Base-by-base conservation (phyloP, 2,888 invertebrate genomes). In the Yponomeuta malinellus region DNA sequence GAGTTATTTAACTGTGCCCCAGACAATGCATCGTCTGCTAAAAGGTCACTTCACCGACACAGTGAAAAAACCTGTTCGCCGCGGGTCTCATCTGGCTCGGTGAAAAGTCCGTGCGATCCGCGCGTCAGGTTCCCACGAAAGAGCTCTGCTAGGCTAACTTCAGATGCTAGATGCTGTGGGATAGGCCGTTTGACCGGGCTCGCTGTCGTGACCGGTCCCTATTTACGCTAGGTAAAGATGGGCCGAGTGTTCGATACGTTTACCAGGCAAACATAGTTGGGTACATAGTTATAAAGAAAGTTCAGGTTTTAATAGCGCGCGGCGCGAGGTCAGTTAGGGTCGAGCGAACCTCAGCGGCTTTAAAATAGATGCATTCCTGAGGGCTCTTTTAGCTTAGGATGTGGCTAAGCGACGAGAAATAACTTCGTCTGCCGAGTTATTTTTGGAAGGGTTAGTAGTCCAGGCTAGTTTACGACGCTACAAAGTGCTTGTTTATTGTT, bases 281-380 rank as follows among this genome's bases (percentile, higher is more conserved):
- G 75, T 74, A 73, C 88, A 86, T 89, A 89, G 88, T 89, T 90
- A 87, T 89, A 89, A 90, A 90, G 91, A 91, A 90, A 91, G 90
- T 91, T 89, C 91, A 91, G 89, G 91, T 91, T 91, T 90, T 90
- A 90, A 88, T 86, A 86, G 72, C 86, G 84, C 81, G 83, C 86
- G 85, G 82, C 83, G 86, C 88, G 89, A 87, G 91, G 92, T 91
- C 92, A 89, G 87, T 80, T 81, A 84, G 91, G 71, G 90, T 91
- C 90, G 89, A 88, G 88, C 90, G 52, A 90, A 86, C 88, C 15
- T 59, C 89, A 90, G 88, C 87, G 88, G 89, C 85, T 90, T 85
- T 89, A 91, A 91, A 91, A 91, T 90, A 92, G 90, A 90, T 90
- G 90, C 91, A 90, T 92, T 88, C 91, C 90, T 71, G 82, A 88